Conservation (phyloP, 2,797 vertebrate species). For the Sparidentex hasta region DNA sequence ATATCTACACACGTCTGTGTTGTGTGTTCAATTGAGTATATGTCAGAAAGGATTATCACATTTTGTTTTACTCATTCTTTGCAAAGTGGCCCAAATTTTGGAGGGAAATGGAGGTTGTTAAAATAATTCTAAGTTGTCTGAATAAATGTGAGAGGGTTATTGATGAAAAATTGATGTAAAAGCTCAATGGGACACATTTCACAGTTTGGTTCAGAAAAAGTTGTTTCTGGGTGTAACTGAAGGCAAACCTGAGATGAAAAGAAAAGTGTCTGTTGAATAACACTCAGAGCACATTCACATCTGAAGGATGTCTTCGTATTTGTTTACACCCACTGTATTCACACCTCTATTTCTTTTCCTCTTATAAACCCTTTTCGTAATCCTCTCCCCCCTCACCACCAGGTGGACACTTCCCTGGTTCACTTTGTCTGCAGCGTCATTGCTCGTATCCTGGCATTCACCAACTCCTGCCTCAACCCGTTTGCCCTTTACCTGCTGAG, state of each 20-base stretch:
- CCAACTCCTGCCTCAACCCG: conserved; percentile 96
- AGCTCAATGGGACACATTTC: background rate
- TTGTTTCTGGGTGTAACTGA: background rate
- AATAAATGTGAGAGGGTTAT: background rate
- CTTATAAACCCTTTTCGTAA: background rate
- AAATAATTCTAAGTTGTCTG: background rate
- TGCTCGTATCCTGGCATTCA: conserved; percentile 94
- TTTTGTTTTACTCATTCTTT: no score
- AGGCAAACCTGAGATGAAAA: background rate
- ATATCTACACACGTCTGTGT: no score
- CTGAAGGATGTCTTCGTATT: background rate
- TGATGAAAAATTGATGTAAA: background rate
- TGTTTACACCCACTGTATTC: background rate
- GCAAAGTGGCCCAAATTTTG: no score
- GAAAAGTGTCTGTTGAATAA: background rate
- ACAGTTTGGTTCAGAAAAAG: no score
- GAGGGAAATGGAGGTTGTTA: background rate
- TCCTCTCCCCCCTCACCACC: conserved; percentile 45
- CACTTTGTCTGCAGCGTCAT: conserved; percentile 92
- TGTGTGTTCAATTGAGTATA: no score
- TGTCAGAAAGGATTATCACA: no score
- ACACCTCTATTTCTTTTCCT: background rate
- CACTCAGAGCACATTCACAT: background rate
- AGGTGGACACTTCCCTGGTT: conserved; percentile 93
- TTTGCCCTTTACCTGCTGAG: conserved; percentile 97